phyloP scores from a whole-genome alignment of 1,140 invertebrate species.

The Dendrolimus kikuchii region DNA sequence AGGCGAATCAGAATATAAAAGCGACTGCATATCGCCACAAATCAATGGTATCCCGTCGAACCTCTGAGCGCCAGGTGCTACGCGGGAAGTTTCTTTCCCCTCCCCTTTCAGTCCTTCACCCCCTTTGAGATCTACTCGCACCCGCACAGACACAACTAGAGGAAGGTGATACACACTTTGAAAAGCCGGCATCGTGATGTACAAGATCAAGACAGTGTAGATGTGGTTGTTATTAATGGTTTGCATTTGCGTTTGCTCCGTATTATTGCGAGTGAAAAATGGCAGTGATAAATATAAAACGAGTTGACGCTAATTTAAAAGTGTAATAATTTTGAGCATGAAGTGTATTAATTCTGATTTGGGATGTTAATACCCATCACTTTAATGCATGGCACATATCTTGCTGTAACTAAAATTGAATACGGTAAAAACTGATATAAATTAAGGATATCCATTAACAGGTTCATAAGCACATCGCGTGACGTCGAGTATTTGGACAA shows the following conservation, averaged over 20 bases:
- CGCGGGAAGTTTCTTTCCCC: slow-evolving; percentile 49
- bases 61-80: slow-evolving; percentile 63
- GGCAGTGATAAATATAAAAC: slow-evolving; percentile 43
- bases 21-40: slow-evolving; percentile 46
- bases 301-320: slow-evolving; percentile 40
- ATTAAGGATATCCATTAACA: no score
- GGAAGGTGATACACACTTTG: slow-evolving; percentile 33
- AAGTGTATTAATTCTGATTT: no score
- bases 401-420: no score
- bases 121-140: slow-evolving; percentile 20
- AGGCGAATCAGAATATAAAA: slow-evolving; percentile 38
- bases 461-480: no score
- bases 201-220: slow-evolving; percentile 36
- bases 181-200: slow-evolving; percentile 24
- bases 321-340: slow-evolving; percentile 13
- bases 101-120: slow-evolving; percentile 16
- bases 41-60: slow-evolving; percentile 60
- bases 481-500: no score
- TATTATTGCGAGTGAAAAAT: slow-evolving; percentile 46
- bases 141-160: slow-evolving; percentile 26
- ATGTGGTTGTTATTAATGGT: slow-evolving; percentile 55
- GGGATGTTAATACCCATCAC: no score
- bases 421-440: no score
- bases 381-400: no score
- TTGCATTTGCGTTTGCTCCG: slow-evolving; percentile 49